phyloP scores from a whole-genome alignment of 2,113 vertebrate genomes.

The Labeo catla region DNA sequence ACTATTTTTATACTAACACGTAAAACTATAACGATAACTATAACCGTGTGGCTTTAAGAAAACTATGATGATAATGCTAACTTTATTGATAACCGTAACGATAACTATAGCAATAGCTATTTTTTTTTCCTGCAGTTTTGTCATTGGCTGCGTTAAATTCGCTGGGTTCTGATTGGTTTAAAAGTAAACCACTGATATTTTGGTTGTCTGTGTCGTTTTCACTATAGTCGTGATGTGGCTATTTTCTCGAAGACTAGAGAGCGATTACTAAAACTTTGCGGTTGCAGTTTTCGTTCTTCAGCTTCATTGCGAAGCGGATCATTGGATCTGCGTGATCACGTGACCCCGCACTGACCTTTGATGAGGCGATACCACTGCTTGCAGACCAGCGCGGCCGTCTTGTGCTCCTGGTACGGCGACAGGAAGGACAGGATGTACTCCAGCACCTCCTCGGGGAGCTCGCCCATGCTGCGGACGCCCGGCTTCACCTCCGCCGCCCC shows the following conservation, averaged over 20 bases:
- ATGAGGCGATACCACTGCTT: constrained; percentile 99
- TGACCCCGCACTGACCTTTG: constrained; percentile 85
- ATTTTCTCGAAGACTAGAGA: neutral
- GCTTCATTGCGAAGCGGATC: no score
- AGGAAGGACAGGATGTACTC: constrained; percentile 98
- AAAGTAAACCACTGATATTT: neutral
- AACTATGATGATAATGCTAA: no score
- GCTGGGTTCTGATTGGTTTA: no score
- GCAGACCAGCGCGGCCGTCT: constrained; percentile 95
- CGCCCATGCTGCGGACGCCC: constrained; percentile 78
- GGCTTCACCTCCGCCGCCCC: constrained; percentile 70
- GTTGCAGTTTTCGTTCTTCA: neutral
- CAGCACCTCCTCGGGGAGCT: constrained; percentile 94
- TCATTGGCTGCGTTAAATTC: neutral
- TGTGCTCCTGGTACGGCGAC: constrained; percentile 97
- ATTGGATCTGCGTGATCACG: no score
- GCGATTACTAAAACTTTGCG: neutral
- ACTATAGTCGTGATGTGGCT: no score
- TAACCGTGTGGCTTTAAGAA: no score
- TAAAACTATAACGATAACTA: no score
- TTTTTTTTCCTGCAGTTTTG: neutral
- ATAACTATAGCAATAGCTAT: no score
- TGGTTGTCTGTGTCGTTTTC: neutral
- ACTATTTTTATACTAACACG: no score
- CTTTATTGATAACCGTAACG: no score